These are phyloP conservation scores for Drosophila aff. DNA, from an alignment of 1,140 invertebrate species.

Conservation along the genomic window DNA sequence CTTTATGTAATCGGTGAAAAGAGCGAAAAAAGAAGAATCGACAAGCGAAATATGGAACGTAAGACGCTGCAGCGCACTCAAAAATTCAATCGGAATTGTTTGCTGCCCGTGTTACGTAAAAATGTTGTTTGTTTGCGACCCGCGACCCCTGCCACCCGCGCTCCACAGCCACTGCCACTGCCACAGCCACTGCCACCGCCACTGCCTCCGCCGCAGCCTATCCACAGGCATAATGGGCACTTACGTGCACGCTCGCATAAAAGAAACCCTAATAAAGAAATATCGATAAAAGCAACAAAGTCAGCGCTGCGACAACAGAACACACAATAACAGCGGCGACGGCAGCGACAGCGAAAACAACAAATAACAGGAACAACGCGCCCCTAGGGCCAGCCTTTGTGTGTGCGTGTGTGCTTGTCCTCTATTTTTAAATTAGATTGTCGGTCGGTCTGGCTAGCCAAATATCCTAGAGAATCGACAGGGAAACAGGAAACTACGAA, in stretches of 20 bases:
- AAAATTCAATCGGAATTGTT: conserved; percentile 63
- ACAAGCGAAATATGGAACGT: conserved; percentile 1
- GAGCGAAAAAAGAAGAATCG: not conserved
- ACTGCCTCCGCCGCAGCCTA: not conserved
- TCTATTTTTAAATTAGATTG: conserved; percentile 68
- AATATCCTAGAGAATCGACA: conserved; percentile 19
- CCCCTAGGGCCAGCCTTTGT: conserved; percentile 11
- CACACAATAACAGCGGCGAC: conserved; percentile 22
- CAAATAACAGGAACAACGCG: conserved; percentile 39
- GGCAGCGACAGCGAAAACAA: conserved; percentile 15
- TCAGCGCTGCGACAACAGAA: conserved; percentile 27
- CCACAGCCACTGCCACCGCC: not conserved
- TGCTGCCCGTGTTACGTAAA: conserved; percentile 69
- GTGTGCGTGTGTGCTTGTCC: conserved; percentile 16
- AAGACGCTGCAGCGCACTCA: conserved; percentile 11
- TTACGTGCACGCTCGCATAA: conserved; percentile 79
- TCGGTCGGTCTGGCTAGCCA: conserved; percentile 21
- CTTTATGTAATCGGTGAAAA: conserved; percentile 65
- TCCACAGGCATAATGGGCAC: conserved; percentile 61
- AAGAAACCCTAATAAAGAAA: conserved; percentile 83
- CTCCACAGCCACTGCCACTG: not conserved
- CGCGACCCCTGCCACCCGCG: not conserved
- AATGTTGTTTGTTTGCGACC: conserved; percentile 35
- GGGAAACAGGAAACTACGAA: conserved; percentile 3
- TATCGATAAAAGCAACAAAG: conserved; percentile 74